Evolutionary conservation across 2,113 vertebrate species (phyloP).

Genomic region (Theropithecus gelada): DNA sequence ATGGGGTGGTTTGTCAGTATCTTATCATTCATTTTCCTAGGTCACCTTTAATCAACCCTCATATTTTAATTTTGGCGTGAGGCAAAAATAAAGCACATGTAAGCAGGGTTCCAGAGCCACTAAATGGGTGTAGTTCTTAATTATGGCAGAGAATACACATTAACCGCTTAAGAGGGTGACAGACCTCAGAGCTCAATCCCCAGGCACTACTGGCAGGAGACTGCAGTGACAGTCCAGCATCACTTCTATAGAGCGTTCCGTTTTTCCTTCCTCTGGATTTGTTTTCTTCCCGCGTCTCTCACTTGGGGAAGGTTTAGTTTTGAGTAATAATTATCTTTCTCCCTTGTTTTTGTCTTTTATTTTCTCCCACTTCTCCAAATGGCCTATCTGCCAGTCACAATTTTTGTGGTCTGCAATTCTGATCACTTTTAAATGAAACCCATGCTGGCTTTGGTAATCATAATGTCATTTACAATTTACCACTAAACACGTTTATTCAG

Average conservation of each 20-base stretch:
- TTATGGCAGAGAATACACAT: background rate
- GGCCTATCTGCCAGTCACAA: conserved; percentile 87
- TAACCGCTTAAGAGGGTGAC: background rate
- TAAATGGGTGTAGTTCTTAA: accelerated
- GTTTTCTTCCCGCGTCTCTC: conserved; percentile 44
- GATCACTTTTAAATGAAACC: conserved; percentile 91
- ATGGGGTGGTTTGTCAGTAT: background rate
- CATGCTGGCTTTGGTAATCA: conserved; percentile 90
- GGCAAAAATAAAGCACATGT: background rate
- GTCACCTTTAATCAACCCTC: background rate
- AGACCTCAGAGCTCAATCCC: background rate
- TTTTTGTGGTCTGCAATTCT: conserved; percentile 86
- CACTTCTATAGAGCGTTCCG: conserved; percentile 25
- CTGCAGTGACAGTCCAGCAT: background rate
- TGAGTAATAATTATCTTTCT: conserved; percentile 63
- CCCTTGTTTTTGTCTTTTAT: conserved; percentile 62
- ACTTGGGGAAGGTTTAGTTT: conserved; percentile 36
- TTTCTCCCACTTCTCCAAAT: conserved; percentile 72
- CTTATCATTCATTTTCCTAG: background rate
- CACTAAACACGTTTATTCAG: conserved; percentile 90
- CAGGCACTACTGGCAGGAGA: background rate
- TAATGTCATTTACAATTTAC: conserved; percentile 92
- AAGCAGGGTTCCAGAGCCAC: background rate
- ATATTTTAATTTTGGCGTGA: background rate
- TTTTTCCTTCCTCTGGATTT: conserved; percentile 30